Percentiles rank a stretch among this genome's conserved stretches.
These are phyloP conservation scores for Ganaspis sp. DNA, from an alignment of 1,140 invertebrate species.

Conservation along the genomic window DNA sequence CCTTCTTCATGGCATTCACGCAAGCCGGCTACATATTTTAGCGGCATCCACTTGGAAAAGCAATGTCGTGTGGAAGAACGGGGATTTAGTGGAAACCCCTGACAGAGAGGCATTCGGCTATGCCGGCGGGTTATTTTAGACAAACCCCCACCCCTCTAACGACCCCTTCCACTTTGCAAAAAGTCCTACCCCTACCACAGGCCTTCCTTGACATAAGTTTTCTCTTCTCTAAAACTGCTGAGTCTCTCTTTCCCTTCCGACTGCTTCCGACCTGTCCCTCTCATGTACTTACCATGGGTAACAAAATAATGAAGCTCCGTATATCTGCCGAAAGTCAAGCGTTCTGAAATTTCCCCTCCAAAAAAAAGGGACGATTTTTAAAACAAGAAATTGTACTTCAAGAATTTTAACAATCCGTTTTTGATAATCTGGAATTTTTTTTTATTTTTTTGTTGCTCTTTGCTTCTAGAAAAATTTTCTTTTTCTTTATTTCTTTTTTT, in stretches of 20 bases:
- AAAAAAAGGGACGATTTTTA: too few species aligned
- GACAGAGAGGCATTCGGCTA: not conserved
- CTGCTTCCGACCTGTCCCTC: not conserved
- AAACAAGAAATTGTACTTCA: too few species aligned
- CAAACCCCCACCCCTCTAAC: not conserved
- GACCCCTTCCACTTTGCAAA: not conserved
- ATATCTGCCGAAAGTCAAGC: too few species aligned
- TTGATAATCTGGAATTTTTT: too few species aligned
- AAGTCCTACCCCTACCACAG: not conserved
- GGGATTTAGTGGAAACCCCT: constrained; percentile 30
- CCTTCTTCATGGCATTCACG: not conserved
- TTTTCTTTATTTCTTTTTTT: too few species aligned
- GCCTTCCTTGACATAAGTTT: not conserved
- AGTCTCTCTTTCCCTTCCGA: not conserved
- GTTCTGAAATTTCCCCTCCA: too few species aligned
- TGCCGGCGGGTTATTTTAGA: constrained; percentile 30
- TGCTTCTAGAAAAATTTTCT: too few species aligned
- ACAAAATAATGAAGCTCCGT: not conserved
- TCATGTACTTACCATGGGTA: not conserved
- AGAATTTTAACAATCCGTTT: too few species aligned
- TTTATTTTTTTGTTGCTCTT: too few species aligned
- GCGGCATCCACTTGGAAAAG: constrained; percentile 23
- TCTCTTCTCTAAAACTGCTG: not conserved
- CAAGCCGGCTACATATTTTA: constrained; percentile 28
- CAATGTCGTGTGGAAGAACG: constrained; percentile 30